Evolutionary conservation across 2,888 invertebrate species (phyloP), one percentile per base, ranked within the genome.

Genomic region (Acronicta leporina): DNA sequence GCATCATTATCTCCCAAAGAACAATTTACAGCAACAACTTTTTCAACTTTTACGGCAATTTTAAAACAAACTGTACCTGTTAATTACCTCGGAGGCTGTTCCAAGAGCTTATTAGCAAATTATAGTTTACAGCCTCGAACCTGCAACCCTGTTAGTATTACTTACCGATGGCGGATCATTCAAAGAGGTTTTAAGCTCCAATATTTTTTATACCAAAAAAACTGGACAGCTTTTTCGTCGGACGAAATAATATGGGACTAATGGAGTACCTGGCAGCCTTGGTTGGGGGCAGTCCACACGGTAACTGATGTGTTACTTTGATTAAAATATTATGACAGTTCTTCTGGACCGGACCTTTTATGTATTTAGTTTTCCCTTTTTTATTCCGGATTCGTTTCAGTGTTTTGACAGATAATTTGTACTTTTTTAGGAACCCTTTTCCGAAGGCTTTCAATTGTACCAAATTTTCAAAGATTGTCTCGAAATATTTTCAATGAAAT

Each of bases 321-420:
- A 75, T 76, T 78, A 75, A 64, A 69, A 78, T 69, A 73, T 78
- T 78, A 75, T 78, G 79, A 78, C 79, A 63, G 76, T 33, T 44
- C 48, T 11, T 48, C 43, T 57, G 15, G 52, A 52, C 65, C 58
- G 51, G 30, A 59, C 30, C 40, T 51, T 51, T 51, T 49, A 44
- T 16, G 10, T 57, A 41, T n/a, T 20, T 13, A 1, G 6, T 42
- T 16, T 10, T 33, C 11, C 7, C 8, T 0, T 42, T 56, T 52
- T 68, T 56, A n/a, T 53, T 55, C 51, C 27, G 20, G 40, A 68
- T 52, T 49, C 6, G 27, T 49, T 49, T 59, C 38, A 38, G 50
- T 38, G 48, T 48, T 67, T 25, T 33, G 46, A 42, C 35, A 1
- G 4, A 16, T 35, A 20, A 11, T 48, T 46, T 70, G n/a, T 10